Percentiles rank a stretch among this genome's conserved stretches.
phyloP scores from a whole-genome alignment of 2,888 invertebrate species.

The Trachelus troglodyta region DNA sequence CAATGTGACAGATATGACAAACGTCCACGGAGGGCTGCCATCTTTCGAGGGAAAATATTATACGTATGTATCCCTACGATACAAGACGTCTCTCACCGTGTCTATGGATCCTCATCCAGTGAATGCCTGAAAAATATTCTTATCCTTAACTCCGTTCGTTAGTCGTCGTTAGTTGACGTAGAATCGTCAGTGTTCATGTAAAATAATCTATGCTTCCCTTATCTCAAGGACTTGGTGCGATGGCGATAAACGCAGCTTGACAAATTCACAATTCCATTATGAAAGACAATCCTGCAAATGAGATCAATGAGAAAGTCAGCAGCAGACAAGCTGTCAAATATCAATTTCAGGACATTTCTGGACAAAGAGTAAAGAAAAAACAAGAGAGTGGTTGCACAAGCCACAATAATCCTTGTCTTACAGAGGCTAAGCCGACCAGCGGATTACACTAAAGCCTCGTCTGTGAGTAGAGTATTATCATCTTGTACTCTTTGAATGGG shows the following conservation, averaged over 20 bases:
- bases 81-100: neutral
- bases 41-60: slow-evolving; percentile 31
- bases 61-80: slow-evolving; percentile 13
- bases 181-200: too few relatives aligned
- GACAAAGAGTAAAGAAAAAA: slow-evolving; percentile 23
- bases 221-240: too few relatives aligned
- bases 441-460: neutral
- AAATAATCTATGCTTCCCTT: too few relatives aligned
- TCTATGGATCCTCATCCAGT: too few relatives aligned
- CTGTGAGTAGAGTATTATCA: neutral
- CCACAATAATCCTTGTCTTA: slow-evolving; percentile 32
- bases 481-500: slow-evolving; percentile 1
- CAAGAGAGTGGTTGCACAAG: slow-evolving; percentile 25
- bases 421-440: slow-evolving; percentile 22
- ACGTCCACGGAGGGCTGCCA: slow-evolving; percentile 24
- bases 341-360: slow-evolving; percentile 17
- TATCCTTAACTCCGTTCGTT: too few relatives aligned
- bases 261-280: too few relatives aligned
- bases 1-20: slow-evolving; percentile 33
- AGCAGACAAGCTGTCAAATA: neutral
- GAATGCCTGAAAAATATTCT: too few relatives aligned
- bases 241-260: too few relatives aligned
- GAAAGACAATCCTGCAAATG: too few relatives aligned
- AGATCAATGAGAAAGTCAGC: neutral
- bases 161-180: too few relatives aligned